Conservation (phyloP, 2,113 vertebrate species). For the Boulengeromyrus knoepffleri region DNA sequence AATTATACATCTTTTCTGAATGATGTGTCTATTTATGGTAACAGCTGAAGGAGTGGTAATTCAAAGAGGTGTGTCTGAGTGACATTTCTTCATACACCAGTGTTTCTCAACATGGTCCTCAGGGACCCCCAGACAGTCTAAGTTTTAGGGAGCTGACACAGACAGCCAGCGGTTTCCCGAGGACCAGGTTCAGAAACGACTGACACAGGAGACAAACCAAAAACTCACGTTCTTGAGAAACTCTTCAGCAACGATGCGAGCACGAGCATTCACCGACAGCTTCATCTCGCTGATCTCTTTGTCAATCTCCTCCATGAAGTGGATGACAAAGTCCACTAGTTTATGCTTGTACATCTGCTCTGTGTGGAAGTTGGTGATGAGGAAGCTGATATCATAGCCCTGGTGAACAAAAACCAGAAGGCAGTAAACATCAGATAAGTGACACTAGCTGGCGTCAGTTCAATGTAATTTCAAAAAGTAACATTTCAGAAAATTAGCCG, state of each 20-base stretch:
- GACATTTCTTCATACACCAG: neutral
- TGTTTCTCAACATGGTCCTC: neutral
- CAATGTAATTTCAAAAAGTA: neutral
- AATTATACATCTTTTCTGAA: neutral
- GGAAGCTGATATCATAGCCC: slow-evolving; percentile 98
- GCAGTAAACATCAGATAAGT: neutral
- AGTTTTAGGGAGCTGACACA: neutral
- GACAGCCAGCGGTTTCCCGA: neutral
- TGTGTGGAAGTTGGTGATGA: slow-evolving; percentile 99
- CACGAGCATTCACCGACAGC: slow-evolving; percentile 90
- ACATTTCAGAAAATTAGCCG: neutral
- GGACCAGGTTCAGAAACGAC: neutral
- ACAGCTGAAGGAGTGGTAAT: neutral
- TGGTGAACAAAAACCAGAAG: slow-evolving; percentile 33
- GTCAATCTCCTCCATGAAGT: slow-evolving; percentile 96
- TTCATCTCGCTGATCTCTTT: slow-evolving; percentile 99
- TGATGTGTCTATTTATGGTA: neutral
- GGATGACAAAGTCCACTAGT: slow-evolving; percentile 93
- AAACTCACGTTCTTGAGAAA: slow-evolving; percentile 89
- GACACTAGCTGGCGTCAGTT: neutral
- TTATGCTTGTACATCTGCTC: slow-evolving; percentile 99
- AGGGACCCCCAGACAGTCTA: neutral
- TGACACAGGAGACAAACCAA: slow-evolving; percentile 40
- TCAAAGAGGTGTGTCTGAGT: neutral
- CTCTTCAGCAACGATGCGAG: slow-evolving; percentile 92